Base-by-base conservation (phyloP, 1,140 invertebrate genomes). In the Cardiocondyla obscurior region DNA sequence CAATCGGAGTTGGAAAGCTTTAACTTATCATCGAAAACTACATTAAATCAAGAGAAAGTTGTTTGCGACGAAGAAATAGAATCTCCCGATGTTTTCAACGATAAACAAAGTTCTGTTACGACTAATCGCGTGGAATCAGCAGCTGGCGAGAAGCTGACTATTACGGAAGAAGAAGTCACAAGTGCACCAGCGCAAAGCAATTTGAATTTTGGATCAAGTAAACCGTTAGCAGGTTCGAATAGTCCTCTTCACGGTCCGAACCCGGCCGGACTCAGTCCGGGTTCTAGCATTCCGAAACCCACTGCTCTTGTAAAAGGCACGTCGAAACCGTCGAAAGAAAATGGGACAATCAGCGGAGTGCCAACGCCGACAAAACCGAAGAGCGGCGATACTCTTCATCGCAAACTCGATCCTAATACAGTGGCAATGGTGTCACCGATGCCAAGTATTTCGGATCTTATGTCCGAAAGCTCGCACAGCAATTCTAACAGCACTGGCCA, bases 261-360 rank as follows among this genome's bases (percentile, higher is more conserved):
- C 5, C 16, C 76, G 30, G 64, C 6, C 19, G 87, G 83, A 0
- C 82, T 89, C 19, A 90, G 88, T 73, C 90, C 92, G 1, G 94
- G 95, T 6, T 97, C 97, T 8, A 97, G 97, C 16, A 97, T 98
- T 89, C 97, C 98, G 1, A 98, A 98, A 94, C 98, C 97, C 4
- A 98, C 97, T 19, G 97, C 97, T 14, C 96, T 97, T 76, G 97
- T 98, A 3, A 98, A 98, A 95, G 97, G 97, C 85, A 98, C 97
- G 2, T 96, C 95, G 49, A 97, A 97, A 94, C 94, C 95, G 72
- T 94, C 91, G 82, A 92, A 94, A 58, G 92, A 93, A 44, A 91
- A 85, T 19, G 86, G 79, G 76, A 74, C 92, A 0, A 62, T 89
- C 0, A 36, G 57, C 3, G 89, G 79, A 33, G 82, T 90, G 14